Conservation (phyloP, 2,797 vertebrate species). For the Chelon auratus region DNA sequence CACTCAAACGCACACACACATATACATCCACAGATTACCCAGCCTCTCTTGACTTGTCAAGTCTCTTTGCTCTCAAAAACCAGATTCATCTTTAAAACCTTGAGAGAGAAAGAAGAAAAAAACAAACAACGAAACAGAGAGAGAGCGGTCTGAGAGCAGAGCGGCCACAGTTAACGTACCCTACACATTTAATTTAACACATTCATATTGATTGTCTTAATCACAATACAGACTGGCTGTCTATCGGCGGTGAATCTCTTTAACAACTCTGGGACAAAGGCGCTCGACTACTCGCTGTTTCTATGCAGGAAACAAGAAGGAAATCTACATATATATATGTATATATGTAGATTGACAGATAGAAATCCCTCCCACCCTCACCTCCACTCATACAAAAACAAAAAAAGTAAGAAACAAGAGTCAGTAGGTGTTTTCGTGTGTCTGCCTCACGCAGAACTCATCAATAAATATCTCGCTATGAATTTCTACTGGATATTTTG, state of each 20-base stretch:
- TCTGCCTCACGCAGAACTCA: conserved; percentile 22
- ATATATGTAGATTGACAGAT: conserved; percentile 14
- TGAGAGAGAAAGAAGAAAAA: too few relatives aligned
- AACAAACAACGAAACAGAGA: not conserved
- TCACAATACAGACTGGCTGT: conserved; percentile 45
- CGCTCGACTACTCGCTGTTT: conserved; percentile 37
- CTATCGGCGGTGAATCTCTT: conserved; percentile 46
- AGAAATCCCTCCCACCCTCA: not conserved
- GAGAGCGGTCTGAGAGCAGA: conserved; percentile 1
- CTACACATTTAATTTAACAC: conserved; percentile 49
- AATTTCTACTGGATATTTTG: conserved; percentile 60
- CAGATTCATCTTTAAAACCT: not conserved
- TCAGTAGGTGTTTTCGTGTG: conserved; percentile 18
- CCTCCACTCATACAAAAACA: not conserved
- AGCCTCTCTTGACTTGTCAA: not conserved
- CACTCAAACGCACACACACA: not conserved
- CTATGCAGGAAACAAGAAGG: conserved; percentile 31
- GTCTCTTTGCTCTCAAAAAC: conserved; percentile 26
- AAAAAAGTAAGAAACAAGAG: not conserved
- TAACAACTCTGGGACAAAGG: conserved; percentile 56
- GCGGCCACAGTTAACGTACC: conserved; percentile 43
- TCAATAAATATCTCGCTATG: conserved; percentile 65
- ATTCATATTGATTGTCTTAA: conserved; percentile 71
- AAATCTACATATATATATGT: not conserved
- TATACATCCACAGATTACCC: conserved; percentile 1